Percentiles rank a stretch among this genome's conserved stretches.
These are phyloP conservation scores for Ranitomeya variabilis DNA, from an alignment of 2,113 vertebrate species.

Conservation along the genomic window DNA sequence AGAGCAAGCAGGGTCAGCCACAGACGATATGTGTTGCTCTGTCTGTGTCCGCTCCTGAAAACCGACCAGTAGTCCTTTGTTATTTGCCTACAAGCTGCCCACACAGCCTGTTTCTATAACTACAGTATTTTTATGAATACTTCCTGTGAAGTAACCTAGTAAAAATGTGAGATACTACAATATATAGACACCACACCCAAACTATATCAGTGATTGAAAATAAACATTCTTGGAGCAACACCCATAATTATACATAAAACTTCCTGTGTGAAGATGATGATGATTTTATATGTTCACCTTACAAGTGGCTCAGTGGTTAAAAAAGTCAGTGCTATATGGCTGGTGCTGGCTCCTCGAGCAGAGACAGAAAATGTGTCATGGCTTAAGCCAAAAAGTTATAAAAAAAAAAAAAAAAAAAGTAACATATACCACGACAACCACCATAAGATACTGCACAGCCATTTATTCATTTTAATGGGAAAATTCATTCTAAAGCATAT, in stretches of 20 bases:
- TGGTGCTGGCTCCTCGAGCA: neutral
- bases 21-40: too few species aligned
- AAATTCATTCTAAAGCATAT: too few species aligned
- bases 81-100: neutral
- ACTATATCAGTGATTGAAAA: slow-evolving; percentile 5
- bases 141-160: slow-evolving; percentile 20
- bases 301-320: too few species aligned
- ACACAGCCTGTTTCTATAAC: slow-evolving; percentile 8
- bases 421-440: too few species aligned
- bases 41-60: neutral
- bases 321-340: neutral
- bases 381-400: neutral
- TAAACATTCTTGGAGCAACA: neutral
- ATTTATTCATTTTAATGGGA: too few species aligned
- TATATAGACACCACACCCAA: slow-evolving; percentile 1
- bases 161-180: neutral
- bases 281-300: neutral
- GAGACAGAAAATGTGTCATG: neutral
- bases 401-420: too few species aligned
- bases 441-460: too few species aligned
- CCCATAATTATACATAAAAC: neutral
- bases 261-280: neutral
- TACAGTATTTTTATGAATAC: neutral
- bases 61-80: neutral
- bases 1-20: too few species aligned